Conservation (phyloP, 2,888 invertebrate genomes). For the Podabrus alpinus region DNA sequence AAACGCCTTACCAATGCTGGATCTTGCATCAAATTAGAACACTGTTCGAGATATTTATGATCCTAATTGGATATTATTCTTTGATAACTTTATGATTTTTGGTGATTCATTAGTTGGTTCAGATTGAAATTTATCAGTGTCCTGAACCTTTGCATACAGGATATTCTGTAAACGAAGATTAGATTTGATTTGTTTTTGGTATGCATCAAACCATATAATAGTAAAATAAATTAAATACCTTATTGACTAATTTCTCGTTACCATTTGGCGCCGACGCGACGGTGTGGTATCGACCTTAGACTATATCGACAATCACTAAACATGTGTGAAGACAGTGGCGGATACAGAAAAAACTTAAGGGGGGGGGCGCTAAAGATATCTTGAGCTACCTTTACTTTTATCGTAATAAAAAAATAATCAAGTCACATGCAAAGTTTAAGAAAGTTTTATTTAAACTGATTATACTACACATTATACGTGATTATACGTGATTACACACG, state of each 20-base stretch:
- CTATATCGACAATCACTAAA: neutral
- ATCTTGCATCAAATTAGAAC: neutral
- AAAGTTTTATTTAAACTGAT: no score
- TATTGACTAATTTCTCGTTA: neutral
- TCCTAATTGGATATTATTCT: neutral
- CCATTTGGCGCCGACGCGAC: neutral
- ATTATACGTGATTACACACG: no score
- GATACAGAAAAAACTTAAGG: no score
- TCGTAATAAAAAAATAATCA: no score
- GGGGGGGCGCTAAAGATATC: no score
- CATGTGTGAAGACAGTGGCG: no score
- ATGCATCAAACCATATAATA: neutral
- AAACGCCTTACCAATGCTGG: neutral
- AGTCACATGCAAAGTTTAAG: no score
- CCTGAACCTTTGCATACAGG: neutral
- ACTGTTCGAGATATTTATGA: neutral
- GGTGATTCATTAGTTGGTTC: neutral
- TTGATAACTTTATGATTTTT: neutral
- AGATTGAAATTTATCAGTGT: neutral
- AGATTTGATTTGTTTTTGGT: neutral
- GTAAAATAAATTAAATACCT: neutral
- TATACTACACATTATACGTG: no score
- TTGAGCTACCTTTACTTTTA: no score
- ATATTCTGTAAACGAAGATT: neutral
- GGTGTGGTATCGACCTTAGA: no score